Percentiles rank a stretch among this genome's conserved stretches.
Conservation (phyloP, 2,888 invertebrate species). For the Chaetoderma sp. region DNA sequence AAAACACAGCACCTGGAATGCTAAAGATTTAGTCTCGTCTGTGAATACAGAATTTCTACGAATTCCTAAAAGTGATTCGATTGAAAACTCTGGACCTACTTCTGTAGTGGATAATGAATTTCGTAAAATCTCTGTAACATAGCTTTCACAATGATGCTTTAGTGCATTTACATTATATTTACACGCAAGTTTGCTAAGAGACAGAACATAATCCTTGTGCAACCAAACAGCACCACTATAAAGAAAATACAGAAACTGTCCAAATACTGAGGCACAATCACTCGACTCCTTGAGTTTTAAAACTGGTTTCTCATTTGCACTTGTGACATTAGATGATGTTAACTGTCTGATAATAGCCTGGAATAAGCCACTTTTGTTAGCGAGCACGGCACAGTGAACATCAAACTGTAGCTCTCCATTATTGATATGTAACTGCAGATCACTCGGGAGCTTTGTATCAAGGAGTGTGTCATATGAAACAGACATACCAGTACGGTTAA, state of each 20-base stretch:
- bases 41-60: conserved; percentile 42
- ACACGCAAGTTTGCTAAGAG: conserved; percentile 60
- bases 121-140: conserved; percentile 55
- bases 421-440: no score
- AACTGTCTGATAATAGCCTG: background rate
- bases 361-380: background rate
- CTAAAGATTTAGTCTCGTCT: conserved; percentile 44
- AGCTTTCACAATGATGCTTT: conserved; percentile 59
- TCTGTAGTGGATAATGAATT: conserved; percentile 31
- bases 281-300: conserved; percentile 51
- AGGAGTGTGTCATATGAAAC: no score
- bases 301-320: conserved; percentile 38
- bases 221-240: conserved; percentile 65
- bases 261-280: conserved; percentile 61
- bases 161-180: conserved; percentile 61
- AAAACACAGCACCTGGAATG: conserved; percentile 54
- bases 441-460: no score
- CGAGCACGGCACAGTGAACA: background rate
- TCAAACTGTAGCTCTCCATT: no score
- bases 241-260: conserved; percentile 63
- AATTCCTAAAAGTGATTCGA: conserved; percentile 42
- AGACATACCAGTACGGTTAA: no score
- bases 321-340: no score
- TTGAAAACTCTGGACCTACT: conserved; percentile 28
- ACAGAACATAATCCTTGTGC: conserved; percentile 61